Percentiles rank a stretch among this genome's conserved stretches.
Evolutionary conservation across 1,140 invertebrate genomes (phyloP).

Genomic region (Pissodes strobi): DNA sequence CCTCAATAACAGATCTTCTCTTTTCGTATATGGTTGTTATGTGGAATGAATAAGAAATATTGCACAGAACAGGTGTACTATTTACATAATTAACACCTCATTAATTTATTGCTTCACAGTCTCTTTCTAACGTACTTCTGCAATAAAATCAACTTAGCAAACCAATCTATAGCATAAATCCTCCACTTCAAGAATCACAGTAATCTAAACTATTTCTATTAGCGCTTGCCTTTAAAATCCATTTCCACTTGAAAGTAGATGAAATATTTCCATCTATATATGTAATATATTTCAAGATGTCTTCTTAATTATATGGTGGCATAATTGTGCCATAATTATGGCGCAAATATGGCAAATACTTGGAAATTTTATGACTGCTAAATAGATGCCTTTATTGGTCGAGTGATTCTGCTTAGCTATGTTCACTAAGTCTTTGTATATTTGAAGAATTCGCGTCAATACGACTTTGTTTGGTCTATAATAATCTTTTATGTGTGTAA

Average conservation of each 20-base stretch:
- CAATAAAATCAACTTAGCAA: too few species aligned
- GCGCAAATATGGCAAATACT: slow-evolving; percentile 4
- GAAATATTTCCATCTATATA: slow-evolving; percentile 3
- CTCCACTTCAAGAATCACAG: neutral
- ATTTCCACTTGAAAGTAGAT: slow-evolving; percentile 2
- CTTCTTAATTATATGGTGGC: slow-evolving; percentile 6
- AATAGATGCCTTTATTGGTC: neutral
- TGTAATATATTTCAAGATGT: slow-evolving; percentile 9
- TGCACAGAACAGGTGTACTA: too few species aligned
- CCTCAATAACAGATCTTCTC: too few species aligned
- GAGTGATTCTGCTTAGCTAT: neutral
- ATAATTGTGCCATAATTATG: slow-evolving; percentile 9
- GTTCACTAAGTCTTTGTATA: neutral
- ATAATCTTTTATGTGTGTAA: slow-evolving; percentile 8
- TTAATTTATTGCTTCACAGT: too few species aligned
- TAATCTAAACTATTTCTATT: neutral
- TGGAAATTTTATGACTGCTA: slow-evolving; percentile 3
- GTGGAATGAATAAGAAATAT: too few species aligned
- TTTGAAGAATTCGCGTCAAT: slow-evolving; percentile 8
- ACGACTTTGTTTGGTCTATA: neutral
- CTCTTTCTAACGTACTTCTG: too few species aligned
- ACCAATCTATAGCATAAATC: neutral
- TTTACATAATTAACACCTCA: too few species aligned
- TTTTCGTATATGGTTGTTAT: too few species aligned
- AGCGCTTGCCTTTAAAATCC: slow-evolving; percentile 1